Conservation (phyloP, 2,888 invertebrate genomes). For the Drosophila basisetae region DNA sequence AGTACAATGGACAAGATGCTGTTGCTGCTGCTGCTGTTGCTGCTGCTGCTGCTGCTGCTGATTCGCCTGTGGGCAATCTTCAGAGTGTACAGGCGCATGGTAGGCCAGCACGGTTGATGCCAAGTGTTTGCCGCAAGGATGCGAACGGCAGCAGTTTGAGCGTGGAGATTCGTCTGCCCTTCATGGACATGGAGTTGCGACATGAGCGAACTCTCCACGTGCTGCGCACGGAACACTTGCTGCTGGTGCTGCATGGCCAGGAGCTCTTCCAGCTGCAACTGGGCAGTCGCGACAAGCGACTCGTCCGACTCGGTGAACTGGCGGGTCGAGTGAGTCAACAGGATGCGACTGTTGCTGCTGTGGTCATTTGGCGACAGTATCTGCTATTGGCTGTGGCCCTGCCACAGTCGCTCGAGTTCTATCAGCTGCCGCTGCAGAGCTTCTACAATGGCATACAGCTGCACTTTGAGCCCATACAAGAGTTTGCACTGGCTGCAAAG, state of each 20-base stretch:
- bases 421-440: constrained; percentile 69
- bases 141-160: constrained; percentile 56
- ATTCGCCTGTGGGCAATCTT: not conserved
- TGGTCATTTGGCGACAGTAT: constrained; percentile 78
- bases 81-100: not conserved
- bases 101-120: constrained; percentile 9
- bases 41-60: not conserved
- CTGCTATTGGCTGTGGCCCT: constrained; percentile 75
- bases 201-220: constrained; percentile 68
- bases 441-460: constrained; percentile 54
- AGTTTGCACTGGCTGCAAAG: constrained; percentile 70
- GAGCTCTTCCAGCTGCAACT: constrained; percentile 78
- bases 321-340: constrained; percentile 62
- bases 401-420: constrained; percentile 76
- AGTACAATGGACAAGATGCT: constrained; percentile 17
- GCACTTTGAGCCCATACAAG: constrained; percentile 76
- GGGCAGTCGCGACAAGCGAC: constrained; percentile 63
- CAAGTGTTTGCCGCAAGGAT: constrained; percentile 51
- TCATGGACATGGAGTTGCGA: constrained; percentile 79
- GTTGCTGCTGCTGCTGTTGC: not conserved
- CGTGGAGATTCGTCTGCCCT: constrained; percentile 78
- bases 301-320: constrained; percentile 73
- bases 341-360: constrained; percentile 63
- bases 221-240: constrained; percentile 68
- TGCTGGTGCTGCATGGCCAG: constrained; percentile 79